These are phyloP conservation scores for Stenodema calcarata DNA, from an alignment of 2,888 invertebrate genomes.

Conservation along the genomic window DNA sequence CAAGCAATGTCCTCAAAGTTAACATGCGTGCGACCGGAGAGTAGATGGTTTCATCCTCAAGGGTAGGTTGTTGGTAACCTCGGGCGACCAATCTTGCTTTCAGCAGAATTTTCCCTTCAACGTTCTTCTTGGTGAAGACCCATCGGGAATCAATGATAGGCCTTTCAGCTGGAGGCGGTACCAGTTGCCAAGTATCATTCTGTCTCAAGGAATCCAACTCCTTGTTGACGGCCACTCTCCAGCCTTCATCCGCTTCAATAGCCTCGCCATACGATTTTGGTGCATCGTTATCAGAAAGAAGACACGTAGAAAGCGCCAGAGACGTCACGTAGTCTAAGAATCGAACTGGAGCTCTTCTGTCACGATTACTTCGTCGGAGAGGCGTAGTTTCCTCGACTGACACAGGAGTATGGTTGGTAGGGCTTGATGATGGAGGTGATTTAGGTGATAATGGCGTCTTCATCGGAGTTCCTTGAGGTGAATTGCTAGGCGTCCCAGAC, in stretches of 20 bases:
- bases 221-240: conserved; percentile 21
- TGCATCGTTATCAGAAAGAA: background rate
- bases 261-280: conserved; percentile 13
- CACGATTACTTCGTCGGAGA: background rate
- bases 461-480: background rate
- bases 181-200: conserved; percentile 42
- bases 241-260: background rate
- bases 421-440: too few species aligned
- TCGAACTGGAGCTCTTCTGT: conserved; percentile 50
- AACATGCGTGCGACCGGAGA: background rate
- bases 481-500: background rate
- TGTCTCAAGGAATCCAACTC: conserved; percentile 9
- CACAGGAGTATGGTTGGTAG: too few species aligned
- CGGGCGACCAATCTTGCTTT: conserved; percentile 40
- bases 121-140: conserved; percentile 27
- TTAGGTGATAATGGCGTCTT: background rate
- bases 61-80: conserved; percentile 38
- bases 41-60: conserved; percentile 33
- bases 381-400: background rate
- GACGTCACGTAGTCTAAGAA: background rate
- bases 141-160: conserved; percentile 26
- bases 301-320: background rate
- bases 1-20: background rate
- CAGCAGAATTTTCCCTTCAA: conserved; percentile 9
- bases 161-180: background rate